These are phyloP conservation scores for Setophaga petechia DNA, from an alignment of 2,113 vertebrate species.

Conservation along the genomic window DNA sequence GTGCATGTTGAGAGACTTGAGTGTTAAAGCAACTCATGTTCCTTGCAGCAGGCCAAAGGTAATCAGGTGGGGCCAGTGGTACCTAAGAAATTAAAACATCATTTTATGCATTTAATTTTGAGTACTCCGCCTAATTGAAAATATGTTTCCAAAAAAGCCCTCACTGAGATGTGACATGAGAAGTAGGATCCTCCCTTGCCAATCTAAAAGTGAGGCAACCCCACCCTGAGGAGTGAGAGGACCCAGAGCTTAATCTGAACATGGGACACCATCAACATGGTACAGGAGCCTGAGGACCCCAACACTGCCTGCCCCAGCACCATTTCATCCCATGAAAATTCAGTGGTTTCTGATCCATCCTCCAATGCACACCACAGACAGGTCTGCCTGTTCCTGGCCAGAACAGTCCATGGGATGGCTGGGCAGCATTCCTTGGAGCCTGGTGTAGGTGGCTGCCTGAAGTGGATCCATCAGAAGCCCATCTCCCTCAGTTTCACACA, in stretches of 20 bases:
- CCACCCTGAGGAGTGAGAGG: not conserved
- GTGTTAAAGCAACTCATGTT: not conserved
- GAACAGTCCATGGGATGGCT: not conserved
- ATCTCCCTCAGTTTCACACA: not conserved
- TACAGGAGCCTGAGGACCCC: not conserved
- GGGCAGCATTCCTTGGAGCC: not conserved
- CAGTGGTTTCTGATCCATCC: not conserved
- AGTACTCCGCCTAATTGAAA: not conserved
- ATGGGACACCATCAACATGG: not conserved
- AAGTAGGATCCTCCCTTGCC: not conserved
- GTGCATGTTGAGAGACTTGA: not conserved
- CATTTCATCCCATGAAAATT: not conserved
- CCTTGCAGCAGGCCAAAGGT: not conserved
- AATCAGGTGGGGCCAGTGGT: not conserved
- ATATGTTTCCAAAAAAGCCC: not conserved
- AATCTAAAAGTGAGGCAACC: not conserved
- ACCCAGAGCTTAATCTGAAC: not conserved
- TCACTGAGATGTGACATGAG: not conserved
- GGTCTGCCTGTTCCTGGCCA: not conserved
- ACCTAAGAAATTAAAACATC: not conserved
- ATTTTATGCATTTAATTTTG: not conserved
- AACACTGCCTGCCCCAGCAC: rapidly evolving
- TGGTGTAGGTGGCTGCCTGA: not conserved
- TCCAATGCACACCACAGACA: rapidly evolving
- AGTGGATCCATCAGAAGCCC: not conserved